phyloP scores from a whole-genome alignment of 2,797 vertebrate species.

The Acestrorhynchus altus region DNA sequence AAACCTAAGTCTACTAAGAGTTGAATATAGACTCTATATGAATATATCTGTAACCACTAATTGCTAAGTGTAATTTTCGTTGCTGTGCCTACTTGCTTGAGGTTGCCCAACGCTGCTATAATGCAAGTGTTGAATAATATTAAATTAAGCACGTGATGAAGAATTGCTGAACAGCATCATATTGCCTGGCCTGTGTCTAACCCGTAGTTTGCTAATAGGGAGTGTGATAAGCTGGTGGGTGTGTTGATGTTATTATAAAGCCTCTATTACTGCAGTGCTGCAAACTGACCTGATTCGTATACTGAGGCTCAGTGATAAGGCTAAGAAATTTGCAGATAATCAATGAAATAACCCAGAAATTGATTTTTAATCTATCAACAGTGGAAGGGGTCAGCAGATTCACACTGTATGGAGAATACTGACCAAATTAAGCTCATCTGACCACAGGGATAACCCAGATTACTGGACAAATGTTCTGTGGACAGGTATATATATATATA shows the following conservation, averaged over 20 bases:
- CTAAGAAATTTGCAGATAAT: not conserved
- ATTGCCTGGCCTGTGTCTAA: not conserved
- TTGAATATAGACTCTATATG: no score
- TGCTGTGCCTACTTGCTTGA: not conserved
- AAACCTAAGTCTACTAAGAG: no score
- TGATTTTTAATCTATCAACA: not conserved
- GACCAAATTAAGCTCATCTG: no score
- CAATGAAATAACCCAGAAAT: not conserved
- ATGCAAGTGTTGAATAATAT: not conserved
- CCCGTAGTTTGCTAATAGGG: not conserved
- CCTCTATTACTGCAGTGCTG: not conserved
- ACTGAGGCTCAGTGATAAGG: not conserved
- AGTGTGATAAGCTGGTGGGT: not conserved
- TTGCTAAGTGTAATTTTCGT: not conserved
- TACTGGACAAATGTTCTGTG: no score
- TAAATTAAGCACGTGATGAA: not conserved
- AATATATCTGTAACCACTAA: no score
- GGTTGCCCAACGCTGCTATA: not conserved
- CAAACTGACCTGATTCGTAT: not conserved
- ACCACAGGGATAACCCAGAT: no score
- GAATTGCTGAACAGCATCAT: not conserved
- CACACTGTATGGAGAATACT: no score
- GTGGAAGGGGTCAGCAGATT: no score
- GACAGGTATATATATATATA: no score
- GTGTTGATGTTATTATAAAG: not conserved